phyloP scores from a whole-genome alignment of 23 tunicate species.

The Botrylloides violaceus region DNA sequence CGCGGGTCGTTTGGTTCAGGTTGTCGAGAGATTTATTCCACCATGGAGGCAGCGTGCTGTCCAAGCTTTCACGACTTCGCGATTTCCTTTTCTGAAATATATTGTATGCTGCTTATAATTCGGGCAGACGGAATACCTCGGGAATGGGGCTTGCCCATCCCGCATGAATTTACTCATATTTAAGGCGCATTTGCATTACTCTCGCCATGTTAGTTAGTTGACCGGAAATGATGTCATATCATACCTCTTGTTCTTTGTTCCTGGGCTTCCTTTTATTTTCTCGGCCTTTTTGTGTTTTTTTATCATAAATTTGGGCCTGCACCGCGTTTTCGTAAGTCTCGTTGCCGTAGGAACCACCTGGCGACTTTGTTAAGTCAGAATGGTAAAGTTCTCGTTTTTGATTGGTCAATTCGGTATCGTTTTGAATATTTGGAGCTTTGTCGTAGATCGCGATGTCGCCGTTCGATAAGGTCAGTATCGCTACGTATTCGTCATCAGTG shows the following conservation, averaged over 20 bases:
- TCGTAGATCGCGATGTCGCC: slow-evolving; percentile 30
- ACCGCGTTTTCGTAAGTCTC: slow-evolving; percentile 9
- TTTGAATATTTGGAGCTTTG: slow-evolving; percentile 21
- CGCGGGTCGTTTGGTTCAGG: not conserved
- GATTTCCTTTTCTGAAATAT: not conserved
- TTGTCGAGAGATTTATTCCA: not conserved
- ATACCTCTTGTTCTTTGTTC: slow-evolving; percentile 1
- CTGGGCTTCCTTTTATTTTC: not conserved
- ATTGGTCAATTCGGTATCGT: not conserved
- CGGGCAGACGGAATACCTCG: too few relatives aligned
- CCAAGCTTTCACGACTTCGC: not conserved
- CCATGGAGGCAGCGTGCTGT: not conserved
- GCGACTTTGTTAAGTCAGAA: slow-evolving; percentile 21
- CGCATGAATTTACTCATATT: too few relatives aligned
- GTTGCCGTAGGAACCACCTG: slow-evolving; percentile 23
- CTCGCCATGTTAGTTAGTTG: too few relatives aligned
- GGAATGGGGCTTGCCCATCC: too few relatives aligned
- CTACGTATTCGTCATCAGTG: slow-evolving; percentile 45
- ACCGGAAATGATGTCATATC: too few relatives aligned
- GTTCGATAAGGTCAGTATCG: slow-evolving; percentile 30
- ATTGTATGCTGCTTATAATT: too few relatives aligned
- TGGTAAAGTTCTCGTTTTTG: slow-evolving; percentile 30
- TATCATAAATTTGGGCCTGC: not conserved
- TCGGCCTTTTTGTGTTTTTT: not conserved
- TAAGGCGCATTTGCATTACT: too few relatives aligned